phyloP scores from a whole-genome alignment of 2,113 vertebrate species.

The Vimba vimba region DNA sequence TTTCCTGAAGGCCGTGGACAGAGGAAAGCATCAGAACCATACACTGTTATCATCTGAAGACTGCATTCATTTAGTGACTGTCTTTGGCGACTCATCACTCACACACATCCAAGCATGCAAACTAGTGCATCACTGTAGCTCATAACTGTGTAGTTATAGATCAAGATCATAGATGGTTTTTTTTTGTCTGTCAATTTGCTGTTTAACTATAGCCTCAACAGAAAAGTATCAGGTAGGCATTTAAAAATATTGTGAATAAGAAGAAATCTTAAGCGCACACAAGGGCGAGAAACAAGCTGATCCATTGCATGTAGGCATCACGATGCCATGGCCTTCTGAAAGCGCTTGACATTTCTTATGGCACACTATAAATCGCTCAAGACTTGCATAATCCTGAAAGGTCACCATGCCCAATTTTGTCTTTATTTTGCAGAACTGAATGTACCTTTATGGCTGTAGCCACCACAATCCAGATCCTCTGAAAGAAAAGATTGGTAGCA shows the following conservation, averaged over 20 bases:
- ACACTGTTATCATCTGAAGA: neutral
- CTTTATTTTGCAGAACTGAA: slow-evolving; percentile 80
- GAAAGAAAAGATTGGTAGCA: slow-evolving; percentile 57
- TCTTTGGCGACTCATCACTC: neutral
- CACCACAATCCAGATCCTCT: slow-evolving; percentile 82
- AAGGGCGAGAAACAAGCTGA: neutral
- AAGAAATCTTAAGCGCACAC: neutral
- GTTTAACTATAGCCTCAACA: neutral
- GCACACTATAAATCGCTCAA: neutral
- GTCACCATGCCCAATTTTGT: slow-evolving; percentile 52
- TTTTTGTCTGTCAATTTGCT: slow-evolving; percentile 6
- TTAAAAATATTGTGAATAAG: neutral
- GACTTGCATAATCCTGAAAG: neutral
- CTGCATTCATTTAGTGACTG: slow-evolving; percentile 14
- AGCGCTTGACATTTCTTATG: neutral
- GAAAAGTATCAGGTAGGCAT: slow-evolving; percentile 16
- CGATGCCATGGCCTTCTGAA: neutral
- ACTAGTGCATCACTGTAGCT: slow-evolving; percentile 20
- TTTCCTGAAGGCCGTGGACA: slow-evolving; percentile 77
- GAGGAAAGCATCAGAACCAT: slow-evolving; percentile 4
- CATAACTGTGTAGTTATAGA: slow-evolving; percentile 41
- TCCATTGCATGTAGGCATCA: neutral
- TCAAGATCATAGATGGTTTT: slow-evolving; percentile 39
- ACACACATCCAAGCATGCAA: slow-evolving; percentile 25
- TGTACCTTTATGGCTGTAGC: slow-evolving; percentile 82